Percentiles rank a stretch among this genome's conserved stretches.
These are phyloP conservation scores for Agrilus biguttatus DNA, from an alignment of 2,888 invertebrate genomes.

Conservation along the genomic window DNA sequence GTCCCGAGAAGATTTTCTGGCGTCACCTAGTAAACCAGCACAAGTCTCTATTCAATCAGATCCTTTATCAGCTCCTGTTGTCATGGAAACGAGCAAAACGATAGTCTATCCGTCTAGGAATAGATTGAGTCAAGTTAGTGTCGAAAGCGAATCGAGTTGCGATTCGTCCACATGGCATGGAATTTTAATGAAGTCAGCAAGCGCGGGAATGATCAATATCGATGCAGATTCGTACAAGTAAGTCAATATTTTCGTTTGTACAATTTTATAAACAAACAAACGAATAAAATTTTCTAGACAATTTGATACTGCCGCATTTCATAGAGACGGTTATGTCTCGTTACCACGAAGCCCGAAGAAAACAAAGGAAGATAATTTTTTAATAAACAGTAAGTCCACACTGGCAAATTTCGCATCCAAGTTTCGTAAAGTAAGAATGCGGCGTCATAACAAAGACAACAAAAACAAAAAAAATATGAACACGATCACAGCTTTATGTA, in stretches of 20 bases:
- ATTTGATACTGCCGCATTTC: conserved; percentile 29
- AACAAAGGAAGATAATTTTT: conserved; percentile 17
- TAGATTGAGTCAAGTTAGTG: conserved; percentile 44
- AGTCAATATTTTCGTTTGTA: too few species aligned
- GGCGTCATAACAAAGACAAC: conserved; percentile 21
- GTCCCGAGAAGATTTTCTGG: conserved; percentile 59
- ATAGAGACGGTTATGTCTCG: conserved; percentile 36
- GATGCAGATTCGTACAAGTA: conserved; percentile 42
- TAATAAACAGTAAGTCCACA: conserved; percentile 30
- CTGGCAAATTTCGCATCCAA: conserved; percentile 44
- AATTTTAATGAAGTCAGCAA: conserved; percentile 53
- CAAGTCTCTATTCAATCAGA: conserved; percentile 7
- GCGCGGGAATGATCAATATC: conserved; percentile 64
- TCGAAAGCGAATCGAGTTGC: conserved; percentile 42
- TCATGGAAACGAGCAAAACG: conserved; percentile 15
- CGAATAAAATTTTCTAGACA: conserved; percentile 16
- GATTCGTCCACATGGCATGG: conserved; percentile 28
- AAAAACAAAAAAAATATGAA: conserved; percentile 31
- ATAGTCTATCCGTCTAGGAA: conserved; percentile 10
- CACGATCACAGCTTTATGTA: conserved; percentile 54
- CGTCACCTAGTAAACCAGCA: conserved; percentile 14
- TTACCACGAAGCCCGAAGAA: conserved; percentile 31
- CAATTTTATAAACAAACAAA: too few species aligned
- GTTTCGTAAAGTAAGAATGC: conserved; percentile 40
- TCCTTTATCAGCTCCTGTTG: conserved; percentile 4